Evolutionary conservation across 2,113 vertebrate genomes (phyloP), one percentile per base, ranked within the genome.

Genomic region (Castor canadensis): DNA sequence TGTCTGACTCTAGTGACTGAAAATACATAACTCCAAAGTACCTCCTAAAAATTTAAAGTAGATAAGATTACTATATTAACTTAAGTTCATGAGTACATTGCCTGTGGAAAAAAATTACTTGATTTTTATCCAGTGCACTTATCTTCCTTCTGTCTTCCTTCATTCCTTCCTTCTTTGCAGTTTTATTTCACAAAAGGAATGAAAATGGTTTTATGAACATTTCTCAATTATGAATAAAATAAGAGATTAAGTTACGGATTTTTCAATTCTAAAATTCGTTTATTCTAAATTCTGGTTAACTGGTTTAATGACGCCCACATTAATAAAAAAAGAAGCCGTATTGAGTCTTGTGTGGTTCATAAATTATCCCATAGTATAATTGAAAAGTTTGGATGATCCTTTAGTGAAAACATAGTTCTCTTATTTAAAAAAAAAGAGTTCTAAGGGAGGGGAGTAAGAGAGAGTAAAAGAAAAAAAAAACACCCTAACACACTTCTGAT

Each of bases 261-360:
- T 92, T 69, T 52, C 95, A 54, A 80, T 87, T 92, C 10, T 69
- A 58, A 96, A 54, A 80, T 87, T 92, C 10, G 43, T 64, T 89
- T 76, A 52, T 85, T 95, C 16, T 66, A 72, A 87, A 80, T 96
- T 26, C 62, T 79, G 17, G 56, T 49, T 92, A 94, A 77, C 20
- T 15, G 62, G 10, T 87, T 76, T 86, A 93, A 28, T 94, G 66
- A 84, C 28, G n/a, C 79, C 35, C 66, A 24, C 30, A 32, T 76
- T 89, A 43, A 30, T 20, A 3, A 20, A 3, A 24, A 49, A 22
- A 80, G 58, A 85, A 47, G 19, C 40, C 67, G n/a, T 43, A 40
- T 43, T 76, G 45, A 77, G 3, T 94, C 40, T 87, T 82, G 2
- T 69, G 2, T 83, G 71, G 80, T 89, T 71, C 10, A 2, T 94